Evolutionary conservation across 1,140 invertebrate genomes (phyloP).

Genomic region (Tyrophagus putrescentiae): DNA sequence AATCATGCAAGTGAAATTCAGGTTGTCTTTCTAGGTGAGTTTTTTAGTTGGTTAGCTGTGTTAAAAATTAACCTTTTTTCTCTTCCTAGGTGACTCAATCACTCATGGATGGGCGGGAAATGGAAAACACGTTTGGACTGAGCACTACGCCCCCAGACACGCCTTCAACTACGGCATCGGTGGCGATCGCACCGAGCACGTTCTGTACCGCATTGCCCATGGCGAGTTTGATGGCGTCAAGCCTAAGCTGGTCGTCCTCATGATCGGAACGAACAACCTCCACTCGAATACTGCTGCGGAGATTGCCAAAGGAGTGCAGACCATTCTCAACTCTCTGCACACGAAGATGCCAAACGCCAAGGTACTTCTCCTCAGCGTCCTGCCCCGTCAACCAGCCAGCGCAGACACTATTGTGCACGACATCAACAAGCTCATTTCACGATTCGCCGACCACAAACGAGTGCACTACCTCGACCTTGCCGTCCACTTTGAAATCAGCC

Average conservation of each 20-base stretch:
- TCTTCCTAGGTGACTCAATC: slow-evolving; percentile 15
- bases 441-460: not conserved
- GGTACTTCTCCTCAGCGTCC: not conserved
- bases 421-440: not conserved
- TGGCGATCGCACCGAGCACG: slow-evolving; percentile 11
- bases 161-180: slow-evolving; percentile 15
- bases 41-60: too few species aligned
- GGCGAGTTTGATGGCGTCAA: slow-evolving; percentile 6
- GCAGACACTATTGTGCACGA: not conserved
- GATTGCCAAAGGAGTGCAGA: not conserved
- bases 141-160: slow-evolving; percentile 1
- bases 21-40: not conserved
- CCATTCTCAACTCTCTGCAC: too few species aligned
- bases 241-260: slow-evolving; percentile 4
- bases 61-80: too few species aligned
- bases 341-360: not conserved
- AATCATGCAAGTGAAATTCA: not conserved
- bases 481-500: not conserved
- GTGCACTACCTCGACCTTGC: not conserved
- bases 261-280: slow-evolving; percentile 2
- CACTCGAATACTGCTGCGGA: slow-evolving; percentile 1
- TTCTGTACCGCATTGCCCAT: slow-evolving; percentile 3
- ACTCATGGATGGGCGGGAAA: not conserved
- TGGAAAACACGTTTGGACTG: slow-evolving; percentile 3
- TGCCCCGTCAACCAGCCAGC: not conserved